Conservation (phyloP, 2,888 invertebrate species). For the Alitta virens region DNA sequence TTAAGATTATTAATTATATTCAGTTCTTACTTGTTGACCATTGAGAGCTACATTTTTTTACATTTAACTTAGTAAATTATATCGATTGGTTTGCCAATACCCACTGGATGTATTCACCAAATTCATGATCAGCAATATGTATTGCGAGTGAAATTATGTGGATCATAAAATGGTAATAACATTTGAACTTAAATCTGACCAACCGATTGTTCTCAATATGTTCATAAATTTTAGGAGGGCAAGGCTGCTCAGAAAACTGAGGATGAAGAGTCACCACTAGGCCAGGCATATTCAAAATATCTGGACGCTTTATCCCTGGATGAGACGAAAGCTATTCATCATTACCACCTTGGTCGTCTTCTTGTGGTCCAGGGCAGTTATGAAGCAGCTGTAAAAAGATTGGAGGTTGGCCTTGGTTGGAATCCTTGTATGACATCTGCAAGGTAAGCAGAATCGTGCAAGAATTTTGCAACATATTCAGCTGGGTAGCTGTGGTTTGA, state of each 20-base stretch:
- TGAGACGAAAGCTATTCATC: conserved; percentile 41
- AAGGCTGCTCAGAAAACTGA: conserved; percentile 51
- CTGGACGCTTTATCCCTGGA: conserved; percentile 51
- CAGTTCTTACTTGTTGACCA: too few species aligned
- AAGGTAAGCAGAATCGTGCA: conserved; percentile 38
- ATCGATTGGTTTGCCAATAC: too few species aligned
- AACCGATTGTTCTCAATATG: not conserved
- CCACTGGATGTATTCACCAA: too few species aligned
- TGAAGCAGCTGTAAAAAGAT: conserved; percentile 45
- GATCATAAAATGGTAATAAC: too few species aligned
- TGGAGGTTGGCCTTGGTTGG: conserved; percentile 51
- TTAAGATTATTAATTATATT: too few species aligned
- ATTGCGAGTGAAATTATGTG: too few species aligned
- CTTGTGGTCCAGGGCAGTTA: conserved; percentile 50
- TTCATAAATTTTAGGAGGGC: conserved; percentile 44
- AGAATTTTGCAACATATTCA: too few species aligned
- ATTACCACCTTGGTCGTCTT: conserved; percentile 45
- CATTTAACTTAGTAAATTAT: too few species aligned
- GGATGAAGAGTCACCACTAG: conserved; percentile 47
- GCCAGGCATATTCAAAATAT: conserved; percentile 54
- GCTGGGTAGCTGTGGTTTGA: too few species aligned
- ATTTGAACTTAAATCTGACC: too few species aligned
- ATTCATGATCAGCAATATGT: not conserved
- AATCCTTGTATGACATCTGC: conserved; percentile 45
- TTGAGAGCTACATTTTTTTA: too few species aligned